Conservation (phyloP, 2,888 invertebrate genomes). For the Dryadula phaetusa region DNA sequence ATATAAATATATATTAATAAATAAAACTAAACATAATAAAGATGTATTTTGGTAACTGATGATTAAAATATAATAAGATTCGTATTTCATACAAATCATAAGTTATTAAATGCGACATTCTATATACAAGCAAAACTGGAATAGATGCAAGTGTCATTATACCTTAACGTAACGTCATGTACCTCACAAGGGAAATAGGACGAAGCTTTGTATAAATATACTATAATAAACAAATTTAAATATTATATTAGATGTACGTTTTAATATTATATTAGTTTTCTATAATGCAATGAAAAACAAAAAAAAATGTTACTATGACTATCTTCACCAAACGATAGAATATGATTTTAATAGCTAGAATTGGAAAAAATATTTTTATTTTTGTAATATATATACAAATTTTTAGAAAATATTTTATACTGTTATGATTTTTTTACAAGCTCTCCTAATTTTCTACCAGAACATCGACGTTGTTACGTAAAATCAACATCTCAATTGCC, state of each 20-base stretch:
- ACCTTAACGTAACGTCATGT: background rate
- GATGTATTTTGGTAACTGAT: no score
- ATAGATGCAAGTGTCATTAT: background rate
- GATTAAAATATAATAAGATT: no score
- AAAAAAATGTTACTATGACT: no score
- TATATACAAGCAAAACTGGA: background rate
- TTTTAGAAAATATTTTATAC: background rate
- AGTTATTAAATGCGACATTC: background rate
- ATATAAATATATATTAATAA: no score
- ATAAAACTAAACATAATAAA: no score
- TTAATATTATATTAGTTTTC: no score
- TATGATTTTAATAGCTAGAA: no score
- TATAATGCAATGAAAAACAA: no score
- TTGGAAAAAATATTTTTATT: background rate
- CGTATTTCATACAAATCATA: background rate
- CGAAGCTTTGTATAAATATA: background rate
- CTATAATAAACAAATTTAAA: background rate
- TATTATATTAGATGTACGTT: background rate
- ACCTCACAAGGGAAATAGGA: background rate
- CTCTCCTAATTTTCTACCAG: conserved; percentile 11
- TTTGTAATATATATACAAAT: background rate
- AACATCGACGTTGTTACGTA: conserved; percentile 26
- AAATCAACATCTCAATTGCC: conserved; percentile 34
- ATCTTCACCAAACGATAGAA: no score
- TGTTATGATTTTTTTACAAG: conserved; percentile 2